Base-by-base conservation (phyloP, 2,797 vertebrate species). In the Poeciliopsis turneri region DNA sequence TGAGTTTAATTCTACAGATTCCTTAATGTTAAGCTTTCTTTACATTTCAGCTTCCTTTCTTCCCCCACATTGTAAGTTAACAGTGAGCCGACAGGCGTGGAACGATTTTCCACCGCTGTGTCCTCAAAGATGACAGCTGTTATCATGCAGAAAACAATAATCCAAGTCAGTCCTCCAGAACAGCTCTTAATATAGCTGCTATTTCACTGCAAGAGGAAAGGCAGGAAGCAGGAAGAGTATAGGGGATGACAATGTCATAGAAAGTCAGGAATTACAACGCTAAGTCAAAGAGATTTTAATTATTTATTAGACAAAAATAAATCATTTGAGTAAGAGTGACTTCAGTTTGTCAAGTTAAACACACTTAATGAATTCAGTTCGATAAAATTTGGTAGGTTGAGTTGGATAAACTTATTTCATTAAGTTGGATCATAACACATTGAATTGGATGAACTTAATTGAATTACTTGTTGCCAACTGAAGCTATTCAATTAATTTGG, bases 121-220 rank as follows among this genome's bases (percentile, higher is more conserved):
- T 89, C 82, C 82, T 82, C 82, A 39, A 76, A 73, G 84, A 85
- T 88, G 88, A 86, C 88, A 87, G 86, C 85, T 84, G 86, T 84
- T 91, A 86, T 88, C 88, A 84, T 72, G n/a, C 9, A 11, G 36
- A 23, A 76, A 89, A 90, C 82, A 86, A 86, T 90, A 87, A 87
- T 33, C 45, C 84, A 84, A 89, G 89, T 89, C 89, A 88, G 86
- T 78, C 51, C 78, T 88, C 77, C 82, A 82, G 82, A 87, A 75
- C 68, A 66, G 0, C 28, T 81, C 87, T 69, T 86, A 84, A 92
- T 91, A 87, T 86, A 90, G 86, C 87, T 51, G 75, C 88, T 80
- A 53, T 76, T 79, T 39, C 79, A 77, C 82, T 80, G 87, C 75
- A 78, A 25, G 41, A 81, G n/a, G 25, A 25, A 46, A 43, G 41